phyloP scores from a whole-genome alignment of 1,140 invertebrate species.

The Drusus annulatus region DNA sequence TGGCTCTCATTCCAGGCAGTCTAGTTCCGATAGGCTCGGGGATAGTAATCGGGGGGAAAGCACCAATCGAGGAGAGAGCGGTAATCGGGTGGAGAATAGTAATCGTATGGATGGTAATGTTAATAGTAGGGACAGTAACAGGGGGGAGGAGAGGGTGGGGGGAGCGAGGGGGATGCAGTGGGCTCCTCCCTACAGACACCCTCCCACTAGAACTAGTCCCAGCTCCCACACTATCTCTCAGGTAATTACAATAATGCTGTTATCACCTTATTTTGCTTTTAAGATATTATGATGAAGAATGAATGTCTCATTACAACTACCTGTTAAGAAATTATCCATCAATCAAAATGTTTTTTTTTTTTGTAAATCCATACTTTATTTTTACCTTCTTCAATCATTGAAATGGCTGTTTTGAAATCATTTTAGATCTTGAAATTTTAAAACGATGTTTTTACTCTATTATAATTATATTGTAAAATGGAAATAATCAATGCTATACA shows the following conservation, averaged over 20 bases:
- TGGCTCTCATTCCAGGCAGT: constrained; percentile 63
- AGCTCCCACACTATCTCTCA: constrained; percentile 53
- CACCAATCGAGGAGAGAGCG: neutral
- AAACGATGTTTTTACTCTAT: no score
- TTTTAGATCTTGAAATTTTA: no score
- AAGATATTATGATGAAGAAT: no score
- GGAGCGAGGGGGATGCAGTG: constrained; percentile 60
- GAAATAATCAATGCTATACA: no score
- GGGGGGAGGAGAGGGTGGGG: constrained; percentile 8
- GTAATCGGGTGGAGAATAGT: constrained; percentile 15
- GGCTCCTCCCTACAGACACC: constrained; percentile 58
- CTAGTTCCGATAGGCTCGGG: constrained; percentile 61
- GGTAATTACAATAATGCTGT: constrained; percentile 33
- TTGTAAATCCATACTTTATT: no score
- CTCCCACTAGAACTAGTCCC: constrained; percentile 53
- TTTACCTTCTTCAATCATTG: no score
- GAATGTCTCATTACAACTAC: no score
- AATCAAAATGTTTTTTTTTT: no score
- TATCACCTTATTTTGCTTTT: no score
- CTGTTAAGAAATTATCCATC: no score
- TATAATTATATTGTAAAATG: no score
- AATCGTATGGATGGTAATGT: constrained; percentile 44
- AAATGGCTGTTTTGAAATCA: no score
- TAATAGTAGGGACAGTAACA: constrained; percentile 1
- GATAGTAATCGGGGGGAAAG: constrained; percentile 34